Percentiles rank a stretch among this genome's conserved stretches.
Evolutionary conservation across 2,113 vertebrate genomes (phyloP).

Genomic region (Rhombomys opimus): DNA sequence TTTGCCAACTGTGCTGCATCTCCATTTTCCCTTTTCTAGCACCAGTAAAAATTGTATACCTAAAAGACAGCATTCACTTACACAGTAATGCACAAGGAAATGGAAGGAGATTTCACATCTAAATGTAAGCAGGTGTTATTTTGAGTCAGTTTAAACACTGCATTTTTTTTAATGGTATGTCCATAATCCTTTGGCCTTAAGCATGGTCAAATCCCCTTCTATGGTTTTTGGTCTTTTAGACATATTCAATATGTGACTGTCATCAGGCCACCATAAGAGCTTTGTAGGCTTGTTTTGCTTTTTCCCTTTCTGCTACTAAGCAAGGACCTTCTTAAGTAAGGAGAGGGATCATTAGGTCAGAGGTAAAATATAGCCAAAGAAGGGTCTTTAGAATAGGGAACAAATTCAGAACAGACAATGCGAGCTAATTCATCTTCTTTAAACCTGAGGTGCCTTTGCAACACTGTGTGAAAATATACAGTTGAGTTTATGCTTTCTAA

Average conservation of each 20-base stretch:
- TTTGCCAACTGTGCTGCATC: background rate
- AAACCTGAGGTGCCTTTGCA: background rate
- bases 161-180: background rate
- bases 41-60: background rate
- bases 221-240: background rate
- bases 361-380: background rate
- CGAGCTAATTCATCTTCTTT: background rate
- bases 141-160: background rate
- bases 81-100: background rate
- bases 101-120: background rate
- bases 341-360: background rate
- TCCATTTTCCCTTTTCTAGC: background rate
- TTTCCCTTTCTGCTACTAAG: background rate
- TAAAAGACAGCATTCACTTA: constrained; percentile 5
- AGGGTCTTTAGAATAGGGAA: background rate
- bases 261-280: background rate
- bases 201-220: background rate
- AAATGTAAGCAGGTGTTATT: background rate
- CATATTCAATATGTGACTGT: background rate
- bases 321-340: background rate
- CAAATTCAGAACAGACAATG: background rate
- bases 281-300: background rate
- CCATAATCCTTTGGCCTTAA: background rate
- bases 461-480: background rate
- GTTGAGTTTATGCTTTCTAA: background rate